Base-by-base conservation (phyloP, 2,888 invertebrate species). In the Himalopsyche anomala region DNA sequence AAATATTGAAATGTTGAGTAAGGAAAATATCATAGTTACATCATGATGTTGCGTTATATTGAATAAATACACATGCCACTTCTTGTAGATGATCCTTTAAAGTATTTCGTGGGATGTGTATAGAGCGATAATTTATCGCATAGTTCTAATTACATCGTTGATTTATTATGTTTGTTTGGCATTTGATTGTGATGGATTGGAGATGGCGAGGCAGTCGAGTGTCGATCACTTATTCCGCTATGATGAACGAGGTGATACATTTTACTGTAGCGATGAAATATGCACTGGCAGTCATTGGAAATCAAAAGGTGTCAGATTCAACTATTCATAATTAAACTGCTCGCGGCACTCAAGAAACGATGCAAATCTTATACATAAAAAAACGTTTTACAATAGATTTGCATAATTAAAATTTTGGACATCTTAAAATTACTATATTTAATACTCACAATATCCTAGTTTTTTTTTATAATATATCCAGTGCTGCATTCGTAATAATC, bases 111-210 rank as follows among this genome's bases (percentile, higher is more conserved):
- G 62, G 62, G 62, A 62, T 62, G 28, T 62, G 28, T 62, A 62
- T 28, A 19, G 9, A 62, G 6, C 55, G 80, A 84, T 84, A 80
- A 84, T 80, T 55, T 74, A 81, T 79, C 56, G 62, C 84, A 38
- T 83, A 36, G 80, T 28, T 83, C 85, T 87, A 87, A 87, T 87
- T 87, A 87, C 83, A 45, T 83, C 38, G 56, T 45, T 87, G 87
- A 87, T 87, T 85, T 83, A 87, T 87, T 28, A 80, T 83, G 87
- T 85, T 87, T 85, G 82, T 85, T 87, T 81, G 85, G 84, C 81
- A 79, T 83, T 51, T 87, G 87, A 87, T 83, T 85, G 82, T 87
- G 87, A 87, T 87, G 85, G 87, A 87, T 87, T 87, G 56, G 12
- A 36, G 62, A 82, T 79, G 84, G 55, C 80, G 42, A 28, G 36